Evolutionary conservation across 2,797 vertebrate genomes (phyloP), one percentile per base, ranked within the genome.

Genomic region (Thalassophryne amazonica): DNA sequence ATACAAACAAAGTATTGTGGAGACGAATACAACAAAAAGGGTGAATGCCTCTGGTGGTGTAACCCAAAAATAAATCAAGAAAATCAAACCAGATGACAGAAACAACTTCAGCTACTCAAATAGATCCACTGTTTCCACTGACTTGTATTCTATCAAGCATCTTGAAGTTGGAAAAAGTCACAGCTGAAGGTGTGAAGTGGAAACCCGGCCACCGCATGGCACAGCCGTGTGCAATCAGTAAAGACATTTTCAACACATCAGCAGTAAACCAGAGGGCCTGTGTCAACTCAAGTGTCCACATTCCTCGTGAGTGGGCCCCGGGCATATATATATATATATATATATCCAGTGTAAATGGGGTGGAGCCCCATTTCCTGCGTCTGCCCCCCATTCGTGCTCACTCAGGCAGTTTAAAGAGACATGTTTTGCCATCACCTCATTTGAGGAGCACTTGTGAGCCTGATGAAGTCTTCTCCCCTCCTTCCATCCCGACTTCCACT

Each of bases 391-490:
- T 69, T 57, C 10, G 39, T 68, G 65, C 73, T 63, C 29, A 24
- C 60, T 61, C 43, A 73, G 56, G 84, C 62, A 73, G 76, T 83
- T 78, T 71, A 86, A 80, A 78, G 51, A 51, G 75, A 77, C 83
- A 69, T 82, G 65, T 85, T 69, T 76, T 69, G 52, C 63, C 60
- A 47, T 67, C 42, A 68, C 76, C 68, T 86, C 79, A 78, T 85
- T 81, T 73, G 63, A 81, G 79, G 73, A 78, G 70, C 53, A 73
- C 77, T 78, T 73, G 79, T 79, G 73, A 85, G 79, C 69, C 60
- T 81, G 38, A 47, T 71, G 63, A 86, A 88, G 87, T 71, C 77
- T 76, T 76, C 69, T 77, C 62, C 66, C 54, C 41, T 77, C 60
- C 73, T 73, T 57, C 78, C 80, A 75, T 78, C 68, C 73, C 69